Conservation (phyloP, 2,797 vertebrate species). For the Vespertilio murinus region DNA sequence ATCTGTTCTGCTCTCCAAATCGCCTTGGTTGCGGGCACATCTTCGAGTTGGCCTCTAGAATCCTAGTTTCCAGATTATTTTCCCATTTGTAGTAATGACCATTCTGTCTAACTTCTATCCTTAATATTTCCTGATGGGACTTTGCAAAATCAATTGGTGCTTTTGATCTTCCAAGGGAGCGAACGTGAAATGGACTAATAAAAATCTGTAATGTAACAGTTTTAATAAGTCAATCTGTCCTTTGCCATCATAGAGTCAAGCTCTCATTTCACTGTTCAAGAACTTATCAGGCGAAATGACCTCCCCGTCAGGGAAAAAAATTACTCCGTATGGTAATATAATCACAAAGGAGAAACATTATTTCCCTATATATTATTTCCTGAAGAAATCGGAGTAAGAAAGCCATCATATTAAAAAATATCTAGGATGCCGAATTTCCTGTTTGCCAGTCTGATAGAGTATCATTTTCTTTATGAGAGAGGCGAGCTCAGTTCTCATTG, state of each 20-base stretch:
- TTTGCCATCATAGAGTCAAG: constrained; percentile 63
- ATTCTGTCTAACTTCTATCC: constrained; percentile 64
- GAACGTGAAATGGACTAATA: constrained; percentile 65
- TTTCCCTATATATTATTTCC: constrained; percentile 71
- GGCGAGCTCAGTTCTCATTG: background rate
- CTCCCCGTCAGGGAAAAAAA: constrained; percentile 64
- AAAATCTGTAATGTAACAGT: constrained; percentile 57
- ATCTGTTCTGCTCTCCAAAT: background rate
- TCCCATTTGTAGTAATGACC: constrained; percentile 49
- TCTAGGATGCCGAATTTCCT: background rate
- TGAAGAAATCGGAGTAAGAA: constrained; percentile 62
- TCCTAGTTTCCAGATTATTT: constrained; percentile 38
- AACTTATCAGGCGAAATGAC: constrained; percentile 74
- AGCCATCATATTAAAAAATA: constrained; percentile 56
- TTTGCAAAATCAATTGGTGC: constrained; percentile 59
- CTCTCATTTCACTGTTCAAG: constrained; percentile 57
- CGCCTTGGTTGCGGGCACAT: background rate
- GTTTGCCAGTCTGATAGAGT: constrained; percentile 50
- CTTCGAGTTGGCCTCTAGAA: background rate
- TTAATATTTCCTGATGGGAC: constrained; percentile 60
- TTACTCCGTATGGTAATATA: constrained; percentile 72
- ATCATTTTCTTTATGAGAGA: constrained; percentile 55
- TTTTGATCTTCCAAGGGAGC: constrained; percentile 69
- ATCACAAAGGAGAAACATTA: constrained; percentile 72
- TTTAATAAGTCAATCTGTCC: constrained; percentile 74